Base-by-base conservation (phyloP, 2,797 vertebrate species). In the Champsocephalus esox region DNA sequence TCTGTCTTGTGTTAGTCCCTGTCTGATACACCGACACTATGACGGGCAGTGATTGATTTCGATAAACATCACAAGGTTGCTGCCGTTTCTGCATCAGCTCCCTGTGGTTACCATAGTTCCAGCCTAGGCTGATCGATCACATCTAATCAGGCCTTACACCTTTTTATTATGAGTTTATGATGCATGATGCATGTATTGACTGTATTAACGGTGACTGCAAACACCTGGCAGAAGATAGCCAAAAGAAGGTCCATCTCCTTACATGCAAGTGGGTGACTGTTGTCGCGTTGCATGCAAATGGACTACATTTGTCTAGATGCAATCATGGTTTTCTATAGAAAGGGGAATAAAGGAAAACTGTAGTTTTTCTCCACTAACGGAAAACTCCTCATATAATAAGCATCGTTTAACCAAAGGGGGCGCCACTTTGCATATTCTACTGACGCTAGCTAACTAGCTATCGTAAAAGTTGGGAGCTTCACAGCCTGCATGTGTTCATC, bases 361-460 rank as follows among this genome's bases (percentile, higher is more conserved):
- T 14, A 4, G 64, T 58, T 66, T 69, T 73, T 55, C 38, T 41
- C 4, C 21, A 12, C 63, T 5, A 44, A 69, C 17, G 48, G 50
- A 71, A 48, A 73, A 56, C 34, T 10, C 56, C 2, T 10, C 21
- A 16, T 34, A 0, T 44, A 7, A 43, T 12, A 2, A 52, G 13
- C 66, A 0, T 10, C 12, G 11, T 55, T 1, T 43, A 17, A 50
- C 88, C 82, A 75, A 10, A 88, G 89, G 88, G 79, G 90, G 88
- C 91, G 91, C 89, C 62, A 58, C 57, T 62, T 41, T 50, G 60
- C 73, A 43, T 5, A 32, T 43, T 41, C 56, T 68, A 74, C 73
- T 49, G 76, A 11, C 46, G 32, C 13, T 34, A 46, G 77, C 84
- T 63, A 78, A 64, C 57, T 21, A 55, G 77, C 80, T 52, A 3